Evolutionary conservation across 2,113 vertebrate species (phyloP).

Genomic region (Prionailurus bengalensis): DNA sequence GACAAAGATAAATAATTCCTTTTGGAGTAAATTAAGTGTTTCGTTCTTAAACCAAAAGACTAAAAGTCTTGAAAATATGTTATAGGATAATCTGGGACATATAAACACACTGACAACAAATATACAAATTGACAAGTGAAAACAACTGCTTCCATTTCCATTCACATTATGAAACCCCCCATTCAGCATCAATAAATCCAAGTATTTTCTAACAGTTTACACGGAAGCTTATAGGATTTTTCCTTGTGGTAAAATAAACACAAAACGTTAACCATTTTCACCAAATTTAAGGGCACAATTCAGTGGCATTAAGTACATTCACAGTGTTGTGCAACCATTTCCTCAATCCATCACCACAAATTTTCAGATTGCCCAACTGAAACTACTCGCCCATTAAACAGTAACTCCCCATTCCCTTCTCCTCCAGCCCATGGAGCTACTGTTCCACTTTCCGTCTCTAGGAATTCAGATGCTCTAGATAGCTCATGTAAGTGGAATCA

Average conservation of each 20-base stretch:
- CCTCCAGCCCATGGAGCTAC: neutral
- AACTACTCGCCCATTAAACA: neutral
- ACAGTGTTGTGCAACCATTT: neutral
- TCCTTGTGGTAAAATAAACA: neutral
- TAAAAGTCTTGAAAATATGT: neutral
- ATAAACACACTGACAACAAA: neutral
- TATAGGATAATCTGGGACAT: neutral
- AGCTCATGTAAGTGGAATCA: neutral
- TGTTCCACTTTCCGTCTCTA: neutral
- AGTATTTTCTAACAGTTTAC: neutral
- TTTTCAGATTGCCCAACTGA: slow-evolving; percentile 11
- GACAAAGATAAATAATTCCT: neutral
- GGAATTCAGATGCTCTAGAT: neutral
- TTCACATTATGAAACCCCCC: neutral
- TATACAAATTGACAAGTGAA: neutral
- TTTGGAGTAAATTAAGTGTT: neutral
- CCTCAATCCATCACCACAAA: neutral
- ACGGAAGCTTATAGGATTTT: neutral
- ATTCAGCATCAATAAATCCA: neutral
- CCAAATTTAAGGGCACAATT: neutral
- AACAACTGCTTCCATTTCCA: neutral
- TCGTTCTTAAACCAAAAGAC: neutral
- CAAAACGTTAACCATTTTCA: neutral
- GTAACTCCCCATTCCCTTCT: neutral
- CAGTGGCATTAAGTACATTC: neutral